Conservation (phyloP, 1,140 invertebrate genomes). For the Microplitis demolitor region DNA sequence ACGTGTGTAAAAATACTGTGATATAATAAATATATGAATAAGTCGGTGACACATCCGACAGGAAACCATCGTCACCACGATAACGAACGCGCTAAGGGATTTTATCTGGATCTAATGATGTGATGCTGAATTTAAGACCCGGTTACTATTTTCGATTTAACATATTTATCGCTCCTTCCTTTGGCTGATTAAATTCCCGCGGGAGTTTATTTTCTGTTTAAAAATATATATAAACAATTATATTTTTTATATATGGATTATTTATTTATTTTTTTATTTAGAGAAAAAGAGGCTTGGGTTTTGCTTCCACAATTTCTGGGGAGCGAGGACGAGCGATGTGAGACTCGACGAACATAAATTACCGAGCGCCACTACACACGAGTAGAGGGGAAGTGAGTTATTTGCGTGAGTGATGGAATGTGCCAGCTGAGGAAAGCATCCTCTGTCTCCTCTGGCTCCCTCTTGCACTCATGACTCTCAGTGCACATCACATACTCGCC, state of each 20-base stretch:
- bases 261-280: too few relatives aligned
- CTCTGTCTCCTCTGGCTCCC: constrained; percentile 38
- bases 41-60: constrained; percentile 16
- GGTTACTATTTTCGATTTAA: constrained; percentile 18
- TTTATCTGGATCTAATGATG: not conserved
- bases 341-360: constrained; percentile 55
- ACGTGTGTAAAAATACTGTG: constrained; percentile 2
- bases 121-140: constrained; percentile 17
- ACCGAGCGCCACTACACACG: constrained; percentile 39
- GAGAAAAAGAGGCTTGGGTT: not conserved
- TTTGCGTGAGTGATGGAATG: constrained; percentile 62
- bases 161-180: too few relatives aligned
- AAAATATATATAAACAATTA: too few relatives aligned
- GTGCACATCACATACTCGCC: not conserved
- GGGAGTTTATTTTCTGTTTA: too few relatives aligned
- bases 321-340: constrained; percentile 44
- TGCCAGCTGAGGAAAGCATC: constrained; percentile 56
- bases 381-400: constrained; percentile 57
- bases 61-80: constrained; percentile 31
- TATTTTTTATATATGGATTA: not conserved
- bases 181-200: too few relatives aligned
- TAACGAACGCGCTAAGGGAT: constrained; percentile 19
- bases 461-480: constrained; percentile 20
- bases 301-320: constrained; percentile 8
- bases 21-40: not conserved